A percentile compares a stretch with the other conserved stretches of the same genome.
These are phyloP conservation scores for Spondyliosoma cantharus DNA, from an alignment of 2,797 vertebrate species.

Conservation along the genomic window DNA sequence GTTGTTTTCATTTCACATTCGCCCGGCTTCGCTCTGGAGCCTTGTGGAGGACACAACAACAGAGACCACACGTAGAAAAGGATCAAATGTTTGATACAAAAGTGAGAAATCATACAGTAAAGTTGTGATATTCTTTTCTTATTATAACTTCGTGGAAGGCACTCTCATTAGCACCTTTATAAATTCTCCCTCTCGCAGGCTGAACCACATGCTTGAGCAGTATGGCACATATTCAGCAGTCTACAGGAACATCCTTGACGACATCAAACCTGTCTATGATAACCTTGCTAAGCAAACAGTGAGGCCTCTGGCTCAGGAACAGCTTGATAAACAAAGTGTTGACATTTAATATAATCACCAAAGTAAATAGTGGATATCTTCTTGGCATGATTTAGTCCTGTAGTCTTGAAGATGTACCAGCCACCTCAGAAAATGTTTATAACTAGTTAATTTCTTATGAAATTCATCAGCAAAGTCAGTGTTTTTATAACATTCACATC, in stretches of 20 bases:
- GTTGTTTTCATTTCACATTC: constrained; percentile 29
- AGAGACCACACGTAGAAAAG: neutral
- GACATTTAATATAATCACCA: constrained; percentile 19
- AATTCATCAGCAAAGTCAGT: neutral
- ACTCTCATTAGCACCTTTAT: constrained; percentile 46
- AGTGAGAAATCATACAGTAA: constrained; percentile 6
- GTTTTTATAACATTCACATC: constrained; percentile 55
- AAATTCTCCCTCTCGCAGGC: neutral
- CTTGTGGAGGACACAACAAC: constrained; percentile 3
- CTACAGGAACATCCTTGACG: neutral
- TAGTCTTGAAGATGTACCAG: constrained; percentile 65
- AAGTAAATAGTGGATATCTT: constrained; percentile 40
- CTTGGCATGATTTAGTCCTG: constrained; percentile 37
- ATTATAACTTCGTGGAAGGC: constrained; percentile 41
- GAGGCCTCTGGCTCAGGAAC: constrained; percentile 26
- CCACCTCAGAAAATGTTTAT: constrained; percentile 53
- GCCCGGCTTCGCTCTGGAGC: neutral
- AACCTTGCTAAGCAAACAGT: constrained; percentile 6
- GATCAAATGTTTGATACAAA: neutral
- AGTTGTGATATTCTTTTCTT: neutral
- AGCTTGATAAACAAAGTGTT: constrained; percentile 32
- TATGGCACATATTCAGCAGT: neutral
- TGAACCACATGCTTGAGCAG: constrained; percentile 9
- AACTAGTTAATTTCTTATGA: constrained; percentile 17
- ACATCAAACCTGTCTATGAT: neutral